Evolutionary conservation across 2,888 invertebrate genomes (phyloP).

Genomic region (Dasypogon diadema): DNA sequence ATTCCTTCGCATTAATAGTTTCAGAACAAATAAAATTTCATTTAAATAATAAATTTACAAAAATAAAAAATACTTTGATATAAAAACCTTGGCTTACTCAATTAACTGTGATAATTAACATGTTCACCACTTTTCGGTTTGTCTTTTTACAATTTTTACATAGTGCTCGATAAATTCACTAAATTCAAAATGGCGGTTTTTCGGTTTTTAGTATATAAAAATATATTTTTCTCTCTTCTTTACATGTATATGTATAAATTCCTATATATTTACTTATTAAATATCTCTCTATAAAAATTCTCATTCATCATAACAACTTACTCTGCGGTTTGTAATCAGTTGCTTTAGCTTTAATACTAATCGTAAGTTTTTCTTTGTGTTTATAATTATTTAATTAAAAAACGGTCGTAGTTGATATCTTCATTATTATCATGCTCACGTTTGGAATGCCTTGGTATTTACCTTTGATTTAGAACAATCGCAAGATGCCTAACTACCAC

Average conservation of each 20-base stretch:
- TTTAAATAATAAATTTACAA: conserved; percentile 48
- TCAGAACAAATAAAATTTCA: conserved; percentile 36
- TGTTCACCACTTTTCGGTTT: conserved; percentile 12
- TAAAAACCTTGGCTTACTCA: conserved; percentile 49
- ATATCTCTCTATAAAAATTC: conserved; percentile 46
- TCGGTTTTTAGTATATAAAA: conserved; percentile 43
- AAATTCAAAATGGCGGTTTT: conserved; percentile 47
- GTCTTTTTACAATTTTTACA: conserved; percentile 48
- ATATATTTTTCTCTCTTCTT: conserved; percentile 46
- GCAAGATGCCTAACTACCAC: background rate
- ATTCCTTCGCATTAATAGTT: conserved; percentile 36
- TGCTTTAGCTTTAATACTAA: conserved; percentile 39
- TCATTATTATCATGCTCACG: conserved; percentile 43
- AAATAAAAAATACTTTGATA: conserved; percentile 49
- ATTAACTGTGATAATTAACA: conserved; percentile 43
- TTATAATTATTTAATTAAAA: background rate
- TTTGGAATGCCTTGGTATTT: conserved; percentile 16
- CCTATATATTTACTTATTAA: conserved; percentile 47
- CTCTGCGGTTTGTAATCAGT: conserved; percentile 36
- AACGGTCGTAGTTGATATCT: conserved; percentile 27
- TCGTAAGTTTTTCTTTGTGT: conserved; percentile 10
- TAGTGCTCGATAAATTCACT: conserved; percentile 38
- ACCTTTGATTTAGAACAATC: conserved; percentile 29
- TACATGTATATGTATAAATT: conserved; percentile 46
- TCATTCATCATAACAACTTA: conserved; percentile 48